Base-by-base conservation (phyloP, 64 coral and sea anemone species). In the Stichodactyla helianthus region DNA sequence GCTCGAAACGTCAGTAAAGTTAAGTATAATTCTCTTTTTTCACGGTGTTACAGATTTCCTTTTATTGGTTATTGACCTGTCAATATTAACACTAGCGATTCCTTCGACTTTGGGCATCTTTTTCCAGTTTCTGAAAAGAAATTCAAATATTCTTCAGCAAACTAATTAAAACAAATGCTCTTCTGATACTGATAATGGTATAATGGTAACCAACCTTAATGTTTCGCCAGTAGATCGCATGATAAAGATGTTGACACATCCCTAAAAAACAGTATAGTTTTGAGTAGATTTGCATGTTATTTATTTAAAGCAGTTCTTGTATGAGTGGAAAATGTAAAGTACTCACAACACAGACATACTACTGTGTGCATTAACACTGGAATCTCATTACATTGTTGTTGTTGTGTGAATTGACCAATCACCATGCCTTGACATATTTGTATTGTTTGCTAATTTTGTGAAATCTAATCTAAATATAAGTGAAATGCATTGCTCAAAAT, bases 61-160 rank as follows among this genome's bases (percentile, higher is more conserved):
- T n/a, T n/a, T n/a, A n/a, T 52, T 79, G 9, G 10, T 28, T 10
- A 71, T 86, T 28, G 77, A 98, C 95, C 95, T 99, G 74, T 99
- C 97, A 86, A 99, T 92, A 90, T 99, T 99, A 83, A 99, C 93
- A 90, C 90, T 99, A 9, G 97, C 97, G 31, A 99, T 99, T 71
- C 97, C 97, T 85, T 99, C 97, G 6, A 99, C 97, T 79, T 99
- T 99, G 7, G 97, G 97, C 87, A 95, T 93, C 74, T 99, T 99
- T 65, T 99, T 99, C 97, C 97, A 99, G 60, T 94, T 99, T 86
- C 97, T 99, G 52, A 11, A 79, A 64, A 50, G 63, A 57, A 52
- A 17, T 35, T 59, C 84, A 58, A 44, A 61, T 84, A n/a, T 59
- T 44, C 35, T 54, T 53, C 13, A 84, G 35, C 13, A 52, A 90